Evolutionary conservation across 1,140 invertebrate species (phyloP).

Genomic region (Leptoteleia sp.): DNA sequence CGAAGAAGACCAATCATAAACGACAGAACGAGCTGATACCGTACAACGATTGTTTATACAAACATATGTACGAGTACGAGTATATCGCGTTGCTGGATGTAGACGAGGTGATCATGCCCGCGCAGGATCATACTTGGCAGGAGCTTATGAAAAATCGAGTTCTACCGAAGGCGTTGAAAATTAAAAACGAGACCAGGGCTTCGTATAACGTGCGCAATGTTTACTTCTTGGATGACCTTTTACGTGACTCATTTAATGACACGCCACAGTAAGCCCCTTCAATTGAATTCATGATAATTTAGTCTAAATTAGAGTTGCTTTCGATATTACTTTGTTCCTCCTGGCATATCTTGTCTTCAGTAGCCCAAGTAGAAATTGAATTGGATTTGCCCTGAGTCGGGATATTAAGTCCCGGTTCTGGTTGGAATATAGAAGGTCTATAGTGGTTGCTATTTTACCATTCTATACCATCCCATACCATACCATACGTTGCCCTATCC

Average conservation of each 20-base stretch:
- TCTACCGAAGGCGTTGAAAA: slow-evolving; percentile 85
- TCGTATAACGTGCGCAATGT: slow-evolving; percentile 96
- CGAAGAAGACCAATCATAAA: slow-evolving; percentile 94
- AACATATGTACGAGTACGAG: slow-evolving; percentile 94
- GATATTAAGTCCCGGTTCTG: no score
- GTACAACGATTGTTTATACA: slow-evolving; percentile 98
- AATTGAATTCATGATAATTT: no score
- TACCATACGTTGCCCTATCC: no score
- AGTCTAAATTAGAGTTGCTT: no score
- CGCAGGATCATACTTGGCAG: slow-evolving; percentile 88
- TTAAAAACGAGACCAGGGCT: slow-evolving; percentile 88
- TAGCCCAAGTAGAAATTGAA: no score
- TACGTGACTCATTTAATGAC: slow-evolving; percentile 90
- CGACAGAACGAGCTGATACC: slow-evolving; percentile 97
- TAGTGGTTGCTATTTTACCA: no score
- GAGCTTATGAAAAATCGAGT: slow-evolving; percentile 88
- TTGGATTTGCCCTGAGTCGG: no score
- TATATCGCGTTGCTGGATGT: slow-evolving; percentile 95
- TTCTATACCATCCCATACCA: no score
- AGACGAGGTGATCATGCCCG: slow-evolving; percentile 97
- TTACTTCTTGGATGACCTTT: slow-evolving; percentile 95
- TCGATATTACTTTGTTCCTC: no score
- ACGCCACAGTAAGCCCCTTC: slow-evolving; percentile 87
- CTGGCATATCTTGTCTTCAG: no score
- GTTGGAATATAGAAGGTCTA: no score